Evolutionary conservation across 2,888 invertebrate genomes (phyloP), one percentile per base, ranked within the genome.

Genomic region (Ennomos quercinarius): DNA sequence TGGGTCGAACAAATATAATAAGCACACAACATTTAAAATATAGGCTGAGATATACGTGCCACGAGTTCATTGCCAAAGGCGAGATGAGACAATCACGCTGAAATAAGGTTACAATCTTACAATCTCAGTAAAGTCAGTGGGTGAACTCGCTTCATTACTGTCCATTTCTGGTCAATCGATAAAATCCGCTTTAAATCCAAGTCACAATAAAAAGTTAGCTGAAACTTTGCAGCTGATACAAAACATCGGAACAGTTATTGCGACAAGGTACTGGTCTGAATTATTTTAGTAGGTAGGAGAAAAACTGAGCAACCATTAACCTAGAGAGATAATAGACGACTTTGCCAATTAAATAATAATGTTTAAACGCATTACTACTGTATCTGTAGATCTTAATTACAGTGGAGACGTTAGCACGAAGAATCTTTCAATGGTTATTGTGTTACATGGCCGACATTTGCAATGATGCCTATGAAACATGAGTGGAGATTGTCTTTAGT

Each of bases 241-340:
- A 42, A 35, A 45, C 1, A 5, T 3, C 4, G 10, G 27, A 12
- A 48, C 10, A 36, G 10, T 36, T 40, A 43, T 8, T 37, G 37
- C n/a, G 53, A 49, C 36, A 49, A 10, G 35, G 53, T 53, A 40
- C 51, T 39, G 3, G 8, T 8, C 39, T 41, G 40, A 9, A 48
- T 17, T 35, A 27, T 36, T 42, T 35, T 37, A 44, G 46, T 50
- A 40, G 47, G 57, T 46, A 9, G 35, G 47, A 27, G 51, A 46
- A 54, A 60, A 55, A 36, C 50, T 37, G 54, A 58, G 51, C 47
- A 58, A 48, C 63, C 61, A 71, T 71, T 68, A 68, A 67, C 71
- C 71, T 56, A 71, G 40, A 63, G 55, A 68, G 64, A 67, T 66
- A 64, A 65, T 66, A 55, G 57, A 55, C 49, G 12, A 53, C 55